Evolutionary conservation across 2,888 invertebrate species (phyloP).

Genomic region (Heliconius aoede): DNA sequence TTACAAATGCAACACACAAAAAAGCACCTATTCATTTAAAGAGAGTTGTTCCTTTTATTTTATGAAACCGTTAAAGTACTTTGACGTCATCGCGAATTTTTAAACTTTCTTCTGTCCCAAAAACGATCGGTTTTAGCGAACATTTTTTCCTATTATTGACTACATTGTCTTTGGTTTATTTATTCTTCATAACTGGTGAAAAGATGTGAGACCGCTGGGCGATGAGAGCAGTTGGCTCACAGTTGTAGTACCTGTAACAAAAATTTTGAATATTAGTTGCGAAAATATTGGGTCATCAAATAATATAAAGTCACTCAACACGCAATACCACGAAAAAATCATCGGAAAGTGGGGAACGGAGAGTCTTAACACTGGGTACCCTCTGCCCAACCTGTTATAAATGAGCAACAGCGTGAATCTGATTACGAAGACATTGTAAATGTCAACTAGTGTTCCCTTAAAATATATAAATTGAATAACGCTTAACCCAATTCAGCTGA

Average conservation of each 20-base stretch:
- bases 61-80: conserved; percentile 63
- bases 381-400: neutral
- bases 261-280: conserved; percentile 40
- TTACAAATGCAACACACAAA: conserved; percentile 72
- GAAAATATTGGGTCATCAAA: too few relatives aligned
- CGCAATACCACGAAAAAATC: too few relatives aligned
- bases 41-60: conserved; percentile 59
- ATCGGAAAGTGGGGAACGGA: too few relatives aligned
- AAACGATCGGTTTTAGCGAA: conserved; percentile 71
- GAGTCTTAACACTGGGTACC: too few relatives aligned
- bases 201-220: neutral
- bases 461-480: conserved; percentile 12
- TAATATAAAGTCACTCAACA: too few relatives aligned
- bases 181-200: conserved; percentile 42
- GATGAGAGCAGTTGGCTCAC: conserved; percentile 54
- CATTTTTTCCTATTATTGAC: conserved; percentile 60
- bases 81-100: conserved; percentile 69
- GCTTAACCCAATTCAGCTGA: conserved; percentile 29
- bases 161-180: conserved; percentile 50
- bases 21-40: conserved; percentile 69
- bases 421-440: neutral
- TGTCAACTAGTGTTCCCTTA: neutral
- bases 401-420: neutral
- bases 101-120: conserved; percentile 75
- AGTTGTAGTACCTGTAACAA: conserved; percentile 65